A percentile compares a stretch with the other conserved stretches of the same genome.
Conservation (phyloP, 2,797 vertebrate genomes). For the Carcharodon carcharias region DNA sequence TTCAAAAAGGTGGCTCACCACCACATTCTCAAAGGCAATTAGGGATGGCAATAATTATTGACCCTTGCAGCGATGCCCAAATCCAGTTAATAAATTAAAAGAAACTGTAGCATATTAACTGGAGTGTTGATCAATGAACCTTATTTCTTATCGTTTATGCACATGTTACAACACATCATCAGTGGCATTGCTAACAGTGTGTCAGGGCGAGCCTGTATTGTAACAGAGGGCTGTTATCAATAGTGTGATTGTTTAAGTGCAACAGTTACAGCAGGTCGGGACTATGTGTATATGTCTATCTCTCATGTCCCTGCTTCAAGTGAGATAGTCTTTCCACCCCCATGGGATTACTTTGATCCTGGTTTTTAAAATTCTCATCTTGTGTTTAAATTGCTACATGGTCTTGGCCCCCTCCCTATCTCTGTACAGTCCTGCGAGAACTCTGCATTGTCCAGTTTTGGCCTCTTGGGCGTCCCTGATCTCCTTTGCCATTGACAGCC, state of each 20-base stretch:
- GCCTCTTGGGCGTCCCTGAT: background rate
- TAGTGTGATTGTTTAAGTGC: background rate
- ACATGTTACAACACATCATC: background rate
- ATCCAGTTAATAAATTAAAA: background rate
- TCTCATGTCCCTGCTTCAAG: background rate
- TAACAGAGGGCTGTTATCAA: background rate
- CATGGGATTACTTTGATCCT: background rate
- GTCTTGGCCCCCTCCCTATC: background rate
- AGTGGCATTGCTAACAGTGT: background rate
- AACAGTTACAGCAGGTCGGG: background rate
- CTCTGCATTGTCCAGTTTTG: background rate
- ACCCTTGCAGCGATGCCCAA: no score
- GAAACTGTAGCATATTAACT: background rate
- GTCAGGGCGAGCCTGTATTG: background rate
- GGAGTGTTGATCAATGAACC: background rate
- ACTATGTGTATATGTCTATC: background rate
- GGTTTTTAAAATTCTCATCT: background rate
- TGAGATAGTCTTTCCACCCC: background rate
- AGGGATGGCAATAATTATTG: background rate
- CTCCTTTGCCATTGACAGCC: background rate
- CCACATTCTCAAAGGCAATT: background rate
- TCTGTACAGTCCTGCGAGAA: background rate
- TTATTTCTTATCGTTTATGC: background rate
- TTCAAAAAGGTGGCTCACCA: background rate
- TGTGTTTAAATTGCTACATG: background rate